Base-by-base conservation (phyloP, 2,888 invertebrate genomes). In the Aphodius sticticus region DNA sequence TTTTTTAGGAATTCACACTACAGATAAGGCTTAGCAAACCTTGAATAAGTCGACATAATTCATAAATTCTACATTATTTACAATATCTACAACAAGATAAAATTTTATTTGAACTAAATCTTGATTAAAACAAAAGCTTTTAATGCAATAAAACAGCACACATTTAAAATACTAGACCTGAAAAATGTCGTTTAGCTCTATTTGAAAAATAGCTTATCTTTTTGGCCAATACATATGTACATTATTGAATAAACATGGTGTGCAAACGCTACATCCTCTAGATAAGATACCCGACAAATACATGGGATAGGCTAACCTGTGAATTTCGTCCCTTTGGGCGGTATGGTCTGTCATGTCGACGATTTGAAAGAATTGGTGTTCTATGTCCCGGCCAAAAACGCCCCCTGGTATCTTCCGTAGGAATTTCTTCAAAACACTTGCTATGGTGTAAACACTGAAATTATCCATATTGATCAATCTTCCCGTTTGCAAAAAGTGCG, bases 391-490 rank as follows among this genome's bases (percentile, higher is more conserved):
- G 0, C 99, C 98, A 90, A 99, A 99, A 81, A 99, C 96, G 69
- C 99, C 99, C 80, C 97, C 97, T 15, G 99, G 99, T 85, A 99
- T 94, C 92, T 98, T 98, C 83, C 99, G 93, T 79, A 99, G 92
- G 91, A 99, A 99, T 91, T 98, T 99, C 92, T 99, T 99, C 82
- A 99, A 92, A 81, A 99, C 99, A 90, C 98, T 98, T 80, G 99
- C 99, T 86, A 99, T 97, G 36, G 99, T 99, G 90, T 99, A 98
- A 82, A 99, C 97, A 82, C 97, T 97, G 89, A 97, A 98, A 89
- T 97, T 97, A 88, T 97, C 97, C 87, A 97, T 96, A 90, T 97
- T 97, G 80, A 97, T 96, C 84, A 97, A 91, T 77, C 97, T 92
- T 70, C 97, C 97, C 81, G 96, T 95, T 90, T 97, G 96, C 83